phyloP scores from a whole-genome alignment of 2,113 vertebrate species.

The Tragelaphus strepsiceros region DNA sequence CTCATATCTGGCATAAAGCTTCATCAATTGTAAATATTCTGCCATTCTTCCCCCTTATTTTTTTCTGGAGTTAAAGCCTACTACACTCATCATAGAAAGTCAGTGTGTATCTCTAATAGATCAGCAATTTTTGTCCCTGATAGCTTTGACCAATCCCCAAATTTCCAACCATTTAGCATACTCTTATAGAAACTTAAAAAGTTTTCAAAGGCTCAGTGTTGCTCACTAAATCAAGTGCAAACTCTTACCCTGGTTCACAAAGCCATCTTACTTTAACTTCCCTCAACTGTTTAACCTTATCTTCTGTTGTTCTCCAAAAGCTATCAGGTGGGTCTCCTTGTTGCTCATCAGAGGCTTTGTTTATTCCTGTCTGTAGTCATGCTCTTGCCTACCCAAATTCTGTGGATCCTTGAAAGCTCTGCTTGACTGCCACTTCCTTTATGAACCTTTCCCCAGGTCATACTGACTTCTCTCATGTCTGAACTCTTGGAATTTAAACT shows the following conservation, averaged over 20 bases:
- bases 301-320: background rate
- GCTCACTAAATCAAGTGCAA: background rate
- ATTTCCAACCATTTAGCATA: background rate
- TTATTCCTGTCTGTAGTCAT: background rate
- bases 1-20: background rate
- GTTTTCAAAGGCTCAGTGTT: background rate
- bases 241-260: background rate
- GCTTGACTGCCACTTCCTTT: background rate
- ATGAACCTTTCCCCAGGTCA: background rate
- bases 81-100: background rate
- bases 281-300: background rate
- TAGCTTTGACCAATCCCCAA: background rate
- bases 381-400: background rate
- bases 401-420: background rate
- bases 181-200: background rate
- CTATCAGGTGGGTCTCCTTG: background rate
- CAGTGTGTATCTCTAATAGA: background rate
- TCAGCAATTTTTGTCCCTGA: background rate
- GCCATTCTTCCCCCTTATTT: background rate
- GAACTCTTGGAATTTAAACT: background rate
- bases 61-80: background rate
- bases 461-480: background rate
- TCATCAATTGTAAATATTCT: background rate
- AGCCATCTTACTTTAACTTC: background rate
- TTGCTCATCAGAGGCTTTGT: background rate